Conservation (phyloP, 2,888 invertebrate species). For the Matsumyia berberina region DNA sequence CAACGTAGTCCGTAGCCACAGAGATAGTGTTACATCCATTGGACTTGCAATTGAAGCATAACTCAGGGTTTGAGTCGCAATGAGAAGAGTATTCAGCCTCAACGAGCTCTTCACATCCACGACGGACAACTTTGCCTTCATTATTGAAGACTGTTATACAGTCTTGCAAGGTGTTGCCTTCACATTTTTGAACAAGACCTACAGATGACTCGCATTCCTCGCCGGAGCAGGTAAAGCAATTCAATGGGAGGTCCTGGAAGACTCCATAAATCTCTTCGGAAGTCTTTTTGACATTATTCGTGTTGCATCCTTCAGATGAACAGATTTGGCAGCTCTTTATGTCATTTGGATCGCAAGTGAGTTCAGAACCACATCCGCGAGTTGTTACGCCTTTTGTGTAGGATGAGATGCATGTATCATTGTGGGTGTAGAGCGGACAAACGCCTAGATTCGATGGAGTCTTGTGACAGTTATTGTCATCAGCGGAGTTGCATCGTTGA, state of each 20-base stretch:
- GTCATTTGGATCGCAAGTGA: constrained; percentile 68
- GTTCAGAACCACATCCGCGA: constrained; percentile 77
- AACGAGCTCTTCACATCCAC: constrained; percentile 77
- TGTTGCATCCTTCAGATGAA: constrained; percentile 74
- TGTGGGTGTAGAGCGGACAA: constrained; percentile 71
- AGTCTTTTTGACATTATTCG: constrained; percentile 67
- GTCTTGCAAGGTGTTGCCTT: constrained; percentile 75
- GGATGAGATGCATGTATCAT: constrained; percentile 76
- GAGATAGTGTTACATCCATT: constrained; percentile 77
- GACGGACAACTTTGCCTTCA: constrained; percentile 66
- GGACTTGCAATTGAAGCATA: constrained; percentile 78
- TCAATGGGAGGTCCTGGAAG: constrained; percentile 78
- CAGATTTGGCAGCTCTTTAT: constrained; percentile 76
- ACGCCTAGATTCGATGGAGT: constrained; percentile 57
- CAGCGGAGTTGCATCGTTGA: constrained; percentile 76
- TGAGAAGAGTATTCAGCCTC: constrained; percentile 42
- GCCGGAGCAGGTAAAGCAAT: constrained; percentile 77
- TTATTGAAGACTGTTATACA: constrained; percentile 77
- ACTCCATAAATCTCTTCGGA: constrained; percentile 75
- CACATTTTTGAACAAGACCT: constrained; percentile 64
- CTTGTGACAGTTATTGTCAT: constrained; percentile 69
- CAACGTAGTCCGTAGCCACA: constrained; percentile 28
- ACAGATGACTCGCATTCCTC: constrained; percentile 51
- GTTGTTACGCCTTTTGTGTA: constrained; percentile 74
- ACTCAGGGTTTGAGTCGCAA: constrained; percentile 71